Evolutionary conservation across 2,888 invertebrate species (phyloP).

Genomic region (Ophioninae sp.): DNA sequence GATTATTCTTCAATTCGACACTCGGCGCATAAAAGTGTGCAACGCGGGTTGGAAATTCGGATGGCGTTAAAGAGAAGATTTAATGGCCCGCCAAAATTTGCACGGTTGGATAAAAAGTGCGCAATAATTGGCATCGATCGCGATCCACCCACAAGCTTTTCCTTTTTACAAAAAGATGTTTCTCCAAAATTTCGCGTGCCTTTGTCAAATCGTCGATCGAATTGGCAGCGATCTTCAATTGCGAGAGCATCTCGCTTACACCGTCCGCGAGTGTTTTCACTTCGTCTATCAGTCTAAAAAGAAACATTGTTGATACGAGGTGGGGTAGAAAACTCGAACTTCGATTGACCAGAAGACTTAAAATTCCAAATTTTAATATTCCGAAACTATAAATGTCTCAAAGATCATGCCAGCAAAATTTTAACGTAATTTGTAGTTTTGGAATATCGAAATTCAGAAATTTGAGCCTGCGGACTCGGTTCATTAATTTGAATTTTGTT

Average conservation of each 20-base stretch:
- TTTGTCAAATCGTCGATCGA: constrained; percentile 72
- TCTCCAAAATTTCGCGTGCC: constrained; percentile 75
- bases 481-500: no score
- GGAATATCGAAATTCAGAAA: no score
- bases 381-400: no score
- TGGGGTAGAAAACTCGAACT: no score
- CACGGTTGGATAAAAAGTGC: constrained; percentile 79
- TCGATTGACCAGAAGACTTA: no score
- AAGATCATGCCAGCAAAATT: no score
- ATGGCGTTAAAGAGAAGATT: neutral
- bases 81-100: constrained; percentile 75
- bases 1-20: neutral
- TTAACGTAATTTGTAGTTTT: no score
- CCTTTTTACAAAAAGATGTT: constrained; percentile 79
- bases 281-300: constrained; percentile 74
- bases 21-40: neutral
- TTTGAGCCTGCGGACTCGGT: no score
- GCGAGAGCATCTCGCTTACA: constrained; percentile 72
- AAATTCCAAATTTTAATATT: no score
- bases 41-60: neutral
- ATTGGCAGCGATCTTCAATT: constrained; percentile 76
- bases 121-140: constrained; percentile 75
- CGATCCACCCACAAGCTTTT: constrained; percentile 79
- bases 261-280: constrained; percentile 73
- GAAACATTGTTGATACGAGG: constrained; percentile 1